Evolutionary conservation across 2,888 invertebrate genomes (phyloP), one percentile per base, ranked within the genome.

Genomic region (Orthosia gracilis): DNA sequence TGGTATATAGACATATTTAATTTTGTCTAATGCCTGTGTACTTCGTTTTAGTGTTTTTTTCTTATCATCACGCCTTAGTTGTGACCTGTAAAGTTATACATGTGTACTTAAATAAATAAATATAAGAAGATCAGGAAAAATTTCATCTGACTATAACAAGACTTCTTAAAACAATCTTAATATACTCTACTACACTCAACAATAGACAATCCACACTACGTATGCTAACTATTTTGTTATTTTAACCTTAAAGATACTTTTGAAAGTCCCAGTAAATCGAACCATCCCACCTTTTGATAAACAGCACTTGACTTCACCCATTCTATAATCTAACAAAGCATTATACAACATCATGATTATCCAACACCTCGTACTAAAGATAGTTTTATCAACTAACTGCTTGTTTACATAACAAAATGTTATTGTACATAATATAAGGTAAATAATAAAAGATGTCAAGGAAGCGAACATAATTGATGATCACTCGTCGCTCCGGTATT

Each of bases 391-490:
- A 82, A 78, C 69, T 64, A 52, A 71, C 54, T 67, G 40, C 63
- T 31, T 75, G 66, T 78, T 85, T 76, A 80, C 47, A 79, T 82
- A 79, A 82, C 76, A 76, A 74, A 78, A 76, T 86, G 70, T 80
- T 77, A 73, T 85, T 85, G 76, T 85, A 74, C 31, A 70, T 81
- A 86, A 82, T 82, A 77, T 74, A 71, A 75, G 23, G 75, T 82
- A 86, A 81, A 85, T 83, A 83, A 80, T 86, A 85, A 85, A 78
- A 73, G 83, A 69, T 79, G 84, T 85, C 85, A 83, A 82, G 85
- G 84, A 87, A 86, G 82, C 54, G 13, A 49, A 21, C 21, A 73
- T 88, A 83, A 87, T 87, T 87, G 87, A 88, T 88, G 83, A 74
- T 63, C 69, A 72, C 68, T 74, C 31, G 54, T 69, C 73, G 71